Percentiles rank a stretch among this genome's conserved stretches.
Conservation (phyloP, 1,140 invertebrate species). For the Rhagoletis pomonella region DNA sequence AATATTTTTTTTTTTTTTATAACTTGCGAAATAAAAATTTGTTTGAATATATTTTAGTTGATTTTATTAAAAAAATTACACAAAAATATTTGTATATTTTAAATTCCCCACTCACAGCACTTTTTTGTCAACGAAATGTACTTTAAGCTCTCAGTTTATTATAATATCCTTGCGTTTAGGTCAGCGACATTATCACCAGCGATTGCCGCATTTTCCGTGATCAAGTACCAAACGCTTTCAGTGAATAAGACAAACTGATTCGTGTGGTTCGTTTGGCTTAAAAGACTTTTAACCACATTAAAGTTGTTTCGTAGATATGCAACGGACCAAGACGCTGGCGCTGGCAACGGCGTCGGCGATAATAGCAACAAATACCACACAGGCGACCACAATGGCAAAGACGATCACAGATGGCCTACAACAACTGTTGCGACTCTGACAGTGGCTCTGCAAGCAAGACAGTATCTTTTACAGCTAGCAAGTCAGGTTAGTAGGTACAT, state of each 20-base stretch:
- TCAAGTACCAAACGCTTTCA: conserved; percentile 69
- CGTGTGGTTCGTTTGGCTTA: conserved; percentile 63
- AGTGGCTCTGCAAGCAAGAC: conserved; percentile 16
- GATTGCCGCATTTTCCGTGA: conserved; percentile 59
- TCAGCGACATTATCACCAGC: conserved; percentile 21
- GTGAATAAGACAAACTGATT: conserved; percentile 69
- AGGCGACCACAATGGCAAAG: not conserved
- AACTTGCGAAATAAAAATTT: too few species aligned
- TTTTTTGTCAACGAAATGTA: not conserved
- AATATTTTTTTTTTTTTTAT: too few species aligned
- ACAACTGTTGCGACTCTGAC: not conserved
- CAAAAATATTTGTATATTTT: conserved; percentile 1
- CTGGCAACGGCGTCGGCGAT: not conserved
- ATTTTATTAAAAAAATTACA: not conserved
- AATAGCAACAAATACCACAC: conserved; percentile 22
- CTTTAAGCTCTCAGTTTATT: not conserved
- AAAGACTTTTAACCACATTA: conserved; percentile 73
- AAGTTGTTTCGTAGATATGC: conserved; percentile 44
- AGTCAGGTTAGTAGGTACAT: not conserved
- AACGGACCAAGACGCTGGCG: conserved; percentile 53
- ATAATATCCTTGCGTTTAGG: conserved; percentile 51
- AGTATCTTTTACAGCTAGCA: conserved; percentile 28
- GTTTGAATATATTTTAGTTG: too few species aligned
- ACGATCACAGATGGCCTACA: not conserved
- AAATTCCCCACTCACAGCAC: conserved; percentile 16